A percentile compares a stretch with the other conserved stretches of the same genome.
phyloP scores from a whole-genome alignment of 2,113 vertebrate genomes.

The Elephas maximus region DNA sequence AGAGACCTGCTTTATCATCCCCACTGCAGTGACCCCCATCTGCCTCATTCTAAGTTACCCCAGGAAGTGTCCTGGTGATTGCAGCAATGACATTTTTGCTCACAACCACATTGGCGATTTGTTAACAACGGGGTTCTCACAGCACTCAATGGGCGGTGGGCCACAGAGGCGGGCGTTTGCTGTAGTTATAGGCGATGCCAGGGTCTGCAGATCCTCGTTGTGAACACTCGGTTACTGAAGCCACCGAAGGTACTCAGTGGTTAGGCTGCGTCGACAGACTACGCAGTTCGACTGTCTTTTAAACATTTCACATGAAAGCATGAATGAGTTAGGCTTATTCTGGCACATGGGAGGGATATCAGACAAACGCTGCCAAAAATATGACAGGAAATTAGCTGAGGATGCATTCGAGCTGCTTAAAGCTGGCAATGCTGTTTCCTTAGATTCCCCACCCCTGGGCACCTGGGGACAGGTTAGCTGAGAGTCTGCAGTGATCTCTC shows the following conservation, averaged over 20 bases:
- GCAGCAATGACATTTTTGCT: background rate
- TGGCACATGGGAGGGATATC: background rate
- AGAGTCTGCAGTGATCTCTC: background rate
- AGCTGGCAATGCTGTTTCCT: background rate
- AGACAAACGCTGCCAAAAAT: background rate
- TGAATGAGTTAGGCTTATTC: background rate
- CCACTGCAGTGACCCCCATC: background rate
- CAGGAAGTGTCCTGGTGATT: background rate
- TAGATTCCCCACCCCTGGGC: background rate
- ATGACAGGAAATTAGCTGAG: conserved; percentile 35
- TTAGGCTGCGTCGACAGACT: background rate
- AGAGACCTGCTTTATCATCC: background rate
- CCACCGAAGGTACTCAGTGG: too few species aligned
- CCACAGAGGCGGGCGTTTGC: background rate
- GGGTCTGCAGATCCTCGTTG: background rate
- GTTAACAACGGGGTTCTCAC: background rate
- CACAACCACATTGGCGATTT: background rate
- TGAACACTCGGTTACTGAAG: background rate
- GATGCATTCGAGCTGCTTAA: background rate
- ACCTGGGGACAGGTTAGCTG: background rate
- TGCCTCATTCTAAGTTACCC: background rate
- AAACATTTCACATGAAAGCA: background rate
- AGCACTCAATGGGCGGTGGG: background rate
- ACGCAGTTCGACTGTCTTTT: background rate
- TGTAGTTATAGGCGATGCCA: fast-evolving